Evolutionary conservation across 2,888 invertebrate genomes (phyloP).

Genomic region (Halocaridina rubra): DNA sequence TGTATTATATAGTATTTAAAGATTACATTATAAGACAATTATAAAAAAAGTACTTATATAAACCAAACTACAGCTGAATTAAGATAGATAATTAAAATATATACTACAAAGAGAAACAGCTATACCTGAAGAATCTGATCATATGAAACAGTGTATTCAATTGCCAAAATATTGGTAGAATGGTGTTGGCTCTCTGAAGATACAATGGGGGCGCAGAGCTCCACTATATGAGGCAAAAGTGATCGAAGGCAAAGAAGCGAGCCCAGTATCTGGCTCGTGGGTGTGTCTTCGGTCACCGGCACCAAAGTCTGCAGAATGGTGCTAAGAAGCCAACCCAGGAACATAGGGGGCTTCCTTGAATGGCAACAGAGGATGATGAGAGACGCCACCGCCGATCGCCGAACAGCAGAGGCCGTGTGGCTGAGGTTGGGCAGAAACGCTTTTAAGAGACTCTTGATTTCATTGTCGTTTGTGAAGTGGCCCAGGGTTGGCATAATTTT

Average conservation of each 20-base stretch:
- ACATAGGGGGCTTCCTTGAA: conserved; percentile 78
- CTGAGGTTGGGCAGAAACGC: conserved; percentile 77
- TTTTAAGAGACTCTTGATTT: conserved; percentile 77
- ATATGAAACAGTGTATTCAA: conserved; percentile 61
- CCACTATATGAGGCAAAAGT: conserved; percentile 73
- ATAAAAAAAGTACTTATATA: neutral
- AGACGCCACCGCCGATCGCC: conserved; percentile 85
- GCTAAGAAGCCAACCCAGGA: conserved; percentile 77
- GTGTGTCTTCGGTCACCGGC: conserved; percentile 70
- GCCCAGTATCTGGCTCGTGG: conserved; percentile 74
- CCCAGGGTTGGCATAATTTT: conserved; percentile 78
- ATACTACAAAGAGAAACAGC: conserved; percentile 10
- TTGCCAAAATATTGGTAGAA: conserved; percentile 39
- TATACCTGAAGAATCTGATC: conserved; percentile 69
- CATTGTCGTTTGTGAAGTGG: conserved; percentile 78
- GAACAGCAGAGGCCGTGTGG: conserved; percentile 78
- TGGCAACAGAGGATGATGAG: conserved; percentile 84
- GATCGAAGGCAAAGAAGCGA: conserved; percentile 76
- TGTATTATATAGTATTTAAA: no score
- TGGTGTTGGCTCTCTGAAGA: conserved; percentile 23
- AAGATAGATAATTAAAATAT: neutral
- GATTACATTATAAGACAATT: no score
- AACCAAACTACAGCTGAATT: no score
- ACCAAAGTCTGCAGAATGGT: conserved; percentile 68
- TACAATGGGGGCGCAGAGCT: conserved; percentile 52